These are phyloP conservation scores for Stegastes partitus DNA, from an alignment of 2,113 vertebrate genomes.

Conservation along the genomic window DNA sequence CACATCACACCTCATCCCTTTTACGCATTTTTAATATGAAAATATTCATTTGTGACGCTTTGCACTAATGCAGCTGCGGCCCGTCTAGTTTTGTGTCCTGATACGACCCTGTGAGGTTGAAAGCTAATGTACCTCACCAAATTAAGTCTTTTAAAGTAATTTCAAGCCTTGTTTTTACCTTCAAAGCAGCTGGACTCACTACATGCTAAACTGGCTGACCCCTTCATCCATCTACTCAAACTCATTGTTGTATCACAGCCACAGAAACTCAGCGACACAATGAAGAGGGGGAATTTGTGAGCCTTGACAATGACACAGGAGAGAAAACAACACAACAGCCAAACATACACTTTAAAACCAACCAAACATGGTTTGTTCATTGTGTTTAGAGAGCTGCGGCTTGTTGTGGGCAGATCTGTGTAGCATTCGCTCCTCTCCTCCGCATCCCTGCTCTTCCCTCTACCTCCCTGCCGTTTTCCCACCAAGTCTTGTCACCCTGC, in stretches of 20 bases:
- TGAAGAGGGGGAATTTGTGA: background rate
- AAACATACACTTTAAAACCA: constrained; percentile 28
- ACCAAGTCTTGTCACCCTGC: constrained; percentile 63
- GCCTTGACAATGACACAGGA: constrained; percentile 9
- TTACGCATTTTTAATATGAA: background rate
- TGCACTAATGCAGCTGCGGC: background rate
- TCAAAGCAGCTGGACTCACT: background rate
- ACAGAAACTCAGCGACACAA: constrained; percentile 23
- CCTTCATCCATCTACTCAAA: background rate
- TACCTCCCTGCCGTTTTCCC: constrained; percentile 58
- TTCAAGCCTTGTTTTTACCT: background rate
- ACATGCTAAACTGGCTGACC: background rate
- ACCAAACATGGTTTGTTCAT: constrained; percentile 32
- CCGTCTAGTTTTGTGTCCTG: too few relatives aligned
- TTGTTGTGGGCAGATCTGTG: constrained; percentile 44
- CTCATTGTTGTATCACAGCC: background rate
- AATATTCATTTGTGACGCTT: background rate
- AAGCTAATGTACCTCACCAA: background rate
- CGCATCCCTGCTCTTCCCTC: constrained; percentile 64
- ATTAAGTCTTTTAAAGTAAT: background rate
- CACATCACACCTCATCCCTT: background rate
- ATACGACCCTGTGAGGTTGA: background rate
- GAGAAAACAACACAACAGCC: constrained; percentile 27
- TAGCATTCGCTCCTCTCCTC: constrained; percentile 50
- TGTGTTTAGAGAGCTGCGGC: constrained; percentile 29